Evolutionary conservation across 2,797 vertebrate species (phyloP).

Genomic region (Phataginus tetradactyla): DNA sequence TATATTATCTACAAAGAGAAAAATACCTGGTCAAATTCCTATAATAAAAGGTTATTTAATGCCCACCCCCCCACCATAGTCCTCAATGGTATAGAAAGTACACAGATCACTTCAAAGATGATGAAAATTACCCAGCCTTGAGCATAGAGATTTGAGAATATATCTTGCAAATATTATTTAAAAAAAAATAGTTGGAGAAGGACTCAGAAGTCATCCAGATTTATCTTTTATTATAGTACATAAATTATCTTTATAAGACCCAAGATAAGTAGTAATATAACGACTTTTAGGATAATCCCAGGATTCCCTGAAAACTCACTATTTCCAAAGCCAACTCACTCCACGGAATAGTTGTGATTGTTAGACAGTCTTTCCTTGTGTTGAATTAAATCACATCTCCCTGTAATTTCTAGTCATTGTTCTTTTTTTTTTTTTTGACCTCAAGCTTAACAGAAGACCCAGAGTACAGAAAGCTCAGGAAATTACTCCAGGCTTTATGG

Average conservation of each 20-base stretch:
- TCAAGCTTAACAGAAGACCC: background rate
- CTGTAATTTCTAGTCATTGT: background rate
- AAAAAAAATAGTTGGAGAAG: background rate
- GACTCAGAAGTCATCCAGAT: background rate
- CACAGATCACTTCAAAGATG: background rate
- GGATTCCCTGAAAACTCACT: slow-evolving; percentile 7
- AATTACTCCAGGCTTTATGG: background rate
- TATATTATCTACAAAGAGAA: background rate
- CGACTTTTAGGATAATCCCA: slow-evolving; percentile 8
- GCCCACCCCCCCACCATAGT: background rate
- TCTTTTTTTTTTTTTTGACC: background rate
- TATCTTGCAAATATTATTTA: background rate
- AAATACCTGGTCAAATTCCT: background rate
- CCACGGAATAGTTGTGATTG: background rate
- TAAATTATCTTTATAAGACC: background rate
- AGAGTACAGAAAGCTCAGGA: background rate
- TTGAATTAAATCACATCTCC: background rate
- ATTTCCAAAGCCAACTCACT: background rate
- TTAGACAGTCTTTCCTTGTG: background rate
- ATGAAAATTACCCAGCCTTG: background rate
- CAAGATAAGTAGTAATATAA: background rate
- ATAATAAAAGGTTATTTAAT: background rate
- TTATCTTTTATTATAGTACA: background rate
- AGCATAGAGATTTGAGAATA: slow-evolving; percentile 4
- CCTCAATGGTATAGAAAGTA: background rate